Base-by-base conservation (phyloP, 2,888 invertebrate genomes). In the Dasypolia templi region DNA sequence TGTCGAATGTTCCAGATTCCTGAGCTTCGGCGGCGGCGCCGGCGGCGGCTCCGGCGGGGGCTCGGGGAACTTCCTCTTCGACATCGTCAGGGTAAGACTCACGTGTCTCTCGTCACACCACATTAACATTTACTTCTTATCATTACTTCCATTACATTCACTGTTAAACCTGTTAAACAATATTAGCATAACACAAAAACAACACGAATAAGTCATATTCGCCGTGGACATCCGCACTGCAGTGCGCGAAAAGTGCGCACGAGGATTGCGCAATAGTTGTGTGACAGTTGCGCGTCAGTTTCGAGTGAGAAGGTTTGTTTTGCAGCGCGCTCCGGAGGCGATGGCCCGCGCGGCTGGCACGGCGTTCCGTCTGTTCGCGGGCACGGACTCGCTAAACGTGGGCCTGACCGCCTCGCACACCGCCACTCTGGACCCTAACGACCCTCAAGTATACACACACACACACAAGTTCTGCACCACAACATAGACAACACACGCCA, bases 11-110 rank as follows among this genome's bases (percentile, higher is more conserved):
- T 89, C 7, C 92, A 96, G 96, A 89, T 98, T 97, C 94, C 96
- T 97, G 89, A 97, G 97, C 91, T 97, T 97, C 92, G 97, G 97
- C 59, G 94, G 92, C 42, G 95, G 95, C 75, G 94, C 92, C 32
- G 95, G 93, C 71, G 95, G 93, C 74, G 94, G 94, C 32, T 97
- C 96, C 79, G 96, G 96, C 64, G 98, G 97, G 83, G 98, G 98
- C 72, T 98, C 98, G 67, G 98, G 98, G 81, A 98, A 98, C 96
- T 98, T 98, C 97, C 96, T 98, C 86, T 98, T 98, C 94, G 98
- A 98, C 94, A 97, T 98, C 92, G 98, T 98, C 93, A 97, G 98
- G 97, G 98, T 98, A 96, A 98, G 98, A 17, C 97, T 88, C 64
- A 26, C 46, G 6, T 19, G 62, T 62, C 61, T 17, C 29, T 56